These are phyloP conservation scores for Hemicentrotus pulcherrimus DNA, from an alignment of 35 echinoderm and acorn worm genomes.

Conservation along the genomic window DNA sequence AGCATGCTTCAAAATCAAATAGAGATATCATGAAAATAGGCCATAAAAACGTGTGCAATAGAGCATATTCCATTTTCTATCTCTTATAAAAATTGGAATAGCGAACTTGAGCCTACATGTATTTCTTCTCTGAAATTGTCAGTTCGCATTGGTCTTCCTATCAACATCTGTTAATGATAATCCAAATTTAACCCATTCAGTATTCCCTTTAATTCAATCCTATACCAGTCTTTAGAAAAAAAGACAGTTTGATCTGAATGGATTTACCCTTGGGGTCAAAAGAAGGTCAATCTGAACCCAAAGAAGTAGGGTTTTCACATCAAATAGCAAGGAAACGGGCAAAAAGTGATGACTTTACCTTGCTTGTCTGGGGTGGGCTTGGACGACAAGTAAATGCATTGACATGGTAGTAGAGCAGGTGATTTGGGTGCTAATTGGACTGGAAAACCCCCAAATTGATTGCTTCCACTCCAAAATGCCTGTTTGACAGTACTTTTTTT, in stretches of 20 bases:
- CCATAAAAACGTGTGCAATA: too few species aligned
- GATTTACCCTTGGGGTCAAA: neutral
- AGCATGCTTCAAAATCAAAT: too few species aligned
- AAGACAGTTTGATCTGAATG: neutral
- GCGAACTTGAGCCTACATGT: too few species aligned
- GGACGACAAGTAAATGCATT: constrained; percentile 8
- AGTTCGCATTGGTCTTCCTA: too few species aligned
- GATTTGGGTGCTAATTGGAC: constrained; percentile 21
- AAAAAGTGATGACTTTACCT: constrained; percentile 24
- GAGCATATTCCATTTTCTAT: too few species aligned
- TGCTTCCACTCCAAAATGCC: neutral
- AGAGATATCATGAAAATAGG: too few species aligned
- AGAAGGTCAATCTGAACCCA: neutral
- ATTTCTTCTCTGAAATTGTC: too few species aligned
- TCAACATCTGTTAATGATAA: too few species aligned
- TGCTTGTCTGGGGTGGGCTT: neutral
- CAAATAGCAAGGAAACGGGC: neutral
- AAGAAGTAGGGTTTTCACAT: neutral
- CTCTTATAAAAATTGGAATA: too few species aligned
- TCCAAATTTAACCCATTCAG: too few species aligned
- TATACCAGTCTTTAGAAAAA: neutral
- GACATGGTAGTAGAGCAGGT: neutral
- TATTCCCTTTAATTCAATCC: neutral
- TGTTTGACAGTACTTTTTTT: constrained; percentile 6
- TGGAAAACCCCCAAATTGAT: constrained; percentile 15